Percentiles rank a stretch among this genome's conserved stretches.
phyloP scores from a whole-genome alignment of 2,113 vertebrate species.

The Equus przewalskii region DNA sequence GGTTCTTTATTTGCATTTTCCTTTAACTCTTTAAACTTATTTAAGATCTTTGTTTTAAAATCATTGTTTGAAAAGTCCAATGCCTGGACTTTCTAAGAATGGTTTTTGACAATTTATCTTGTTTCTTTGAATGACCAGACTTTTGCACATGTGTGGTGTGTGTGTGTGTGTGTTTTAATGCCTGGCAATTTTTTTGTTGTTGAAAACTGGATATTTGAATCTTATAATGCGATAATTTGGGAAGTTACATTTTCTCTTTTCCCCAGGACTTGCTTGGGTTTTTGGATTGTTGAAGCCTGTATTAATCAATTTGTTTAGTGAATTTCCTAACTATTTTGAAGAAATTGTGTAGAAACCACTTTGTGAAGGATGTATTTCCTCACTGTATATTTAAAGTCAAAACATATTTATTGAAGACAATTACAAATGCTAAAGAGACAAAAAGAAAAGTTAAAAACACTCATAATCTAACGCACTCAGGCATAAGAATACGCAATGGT shows the following conservation, averaged over 20 bases:
- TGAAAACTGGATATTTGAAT: background rate
- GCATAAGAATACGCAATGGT: background rate
- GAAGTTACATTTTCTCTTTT: background rate
- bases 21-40: background rate
- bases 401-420: background rate
- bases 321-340: background rate
- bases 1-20: background rate
- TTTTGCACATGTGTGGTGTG: background rate
- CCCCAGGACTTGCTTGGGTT: fast-evolving
- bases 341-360: background rate
- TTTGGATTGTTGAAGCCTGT: background rate
- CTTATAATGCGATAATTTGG: background rate
- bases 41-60: background rate
- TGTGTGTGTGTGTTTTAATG: background rate
- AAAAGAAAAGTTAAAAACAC: background rate
- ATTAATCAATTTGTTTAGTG: background rate
- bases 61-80: background rate
- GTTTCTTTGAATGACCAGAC: background rate
- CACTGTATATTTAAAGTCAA: background rate
- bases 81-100: background rate
- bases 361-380: background rate
- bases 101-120: background rate
- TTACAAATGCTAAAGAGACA: background rate
- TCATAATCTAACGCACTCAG: background rate
- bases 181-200: background rate